phyloP scores from a whole-genome alignment of 2,797 vertebrate genomes.

The Xyrichtys novacula region DNA sequence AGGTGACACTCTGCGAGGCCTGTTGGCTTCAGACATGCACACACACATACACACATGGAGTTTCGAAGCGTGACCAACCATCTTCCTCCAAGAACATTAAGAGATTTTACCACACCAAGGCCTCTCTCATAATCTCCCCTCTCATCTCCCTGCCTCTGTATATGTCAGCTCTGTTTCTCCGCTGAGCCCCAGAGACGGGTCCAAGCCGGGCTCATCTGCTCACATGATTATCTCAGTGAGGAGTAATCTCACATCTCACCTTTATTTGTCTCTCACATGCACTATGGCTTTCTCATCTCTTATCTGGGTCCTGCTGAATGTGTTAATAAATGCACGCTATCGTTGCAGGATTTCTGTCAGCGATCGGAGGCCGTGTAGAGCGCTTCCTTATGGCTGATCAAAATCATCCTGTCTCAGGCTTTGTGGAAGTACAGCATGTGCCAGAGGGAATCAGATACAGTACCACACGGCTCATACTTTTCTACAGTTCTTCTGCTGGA shows the following conservation, averaged over 20 bases:
- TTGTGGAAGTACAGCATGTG: constrained; percentile 40
- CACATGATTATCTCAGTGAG: constrained; percentile 66
- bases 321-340: constrained; percentile 45
- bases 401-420: constrained; percentile 56
- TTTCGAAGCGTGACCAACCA: constrained; percentile 57
- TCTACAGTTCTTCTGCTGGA: constrained; percentile 24
- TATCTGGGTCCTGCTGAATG: constrained; percentile 41
- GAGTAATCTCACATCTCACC: constrained; percentile 66
- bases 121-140: constrained; percentile 61
- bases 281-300: constrained; percentile 56
- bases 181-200: constrained; percentile 51
- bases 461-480: constrained; percentile 37
- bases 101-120: constrained; percentile 66
- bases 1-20: constrained; percentile 56
- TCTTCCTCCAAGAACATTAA: constrained; percentile 75
- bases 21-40: constrained; percentile 36
- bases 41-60: constrained; percentile 30
- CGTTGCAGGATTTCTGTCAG: constrained; percentile 35
- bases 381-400: constrained; percentile 55
- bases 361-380: constrained; percentile 14
- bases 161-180: constrained; percentile 73
- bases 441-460: constrained; percentile 46
- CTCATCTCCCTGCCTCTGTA: constrained; percentile 59
- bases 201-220: constrained; percentile 67
- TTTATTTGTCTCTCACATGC: constrained; percentile 69